Evolutionary conservation across 2,797 vertebrate species (phyloP).

Genomic region (Microcaecilia unicolor): DNA sequence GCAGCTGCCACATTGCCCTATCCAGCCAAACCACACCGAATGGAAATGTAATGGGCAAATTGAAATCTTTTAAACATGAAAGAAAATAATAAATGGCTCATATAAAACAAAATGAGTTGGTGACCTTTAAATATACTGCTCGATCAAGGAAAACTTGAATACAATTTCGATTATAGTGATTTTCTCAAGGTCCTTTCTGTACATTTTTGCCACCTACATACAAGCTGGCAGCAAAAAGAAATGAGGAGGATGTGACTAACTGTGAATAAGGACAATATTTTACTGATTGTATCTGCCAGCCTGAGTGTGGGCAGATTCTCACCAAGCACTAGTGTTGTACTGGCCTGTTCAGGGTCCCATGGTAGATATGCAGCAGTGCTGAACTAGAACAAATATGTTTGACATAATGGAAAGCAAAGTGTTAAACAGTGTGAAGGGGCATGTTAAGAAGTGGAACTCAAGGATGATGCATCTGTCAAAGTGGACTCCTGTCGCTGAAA

Average conservation of each 20-base stretch:
- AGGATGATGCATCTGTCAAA: too few relatives aligned
- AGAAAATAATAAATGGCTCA: constrained; percentile 57
- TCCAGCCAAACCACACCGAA: constrained; percentile 56
- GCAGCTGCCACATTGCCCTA: constrained; percentile 40
- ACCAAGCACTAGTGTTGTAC: too few relatives aligned
- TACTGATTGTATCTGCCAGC: too few relatives aligned
- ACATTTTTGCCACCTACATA: constrained; percentile 15
- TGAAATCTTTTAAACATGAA: constrained; percentile 32
- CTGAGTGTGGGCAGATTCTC: too few relatives aligned
- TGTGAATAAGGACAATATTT: background rate
- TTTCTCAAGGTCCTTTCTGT: too few relatives aligned
- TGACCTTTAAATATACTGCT: constrained; percentile 47
- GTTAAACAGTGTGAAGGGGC: too few relatives aligned
- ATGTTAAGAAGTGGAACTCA: too few relatives aligned
- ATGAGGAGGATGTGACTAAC: background rate
- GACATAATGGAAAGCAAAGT: too few relatives aligned
- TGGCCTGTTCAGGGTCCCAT: too few relatives aligned
- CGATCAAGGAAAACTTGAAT: constrained; percentile 24
- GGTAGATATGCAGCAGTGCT: too few relatives aligned
- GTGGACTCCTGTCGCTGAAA: too few relatives aligned
- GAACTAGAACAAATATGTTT: too few relatives aligned
- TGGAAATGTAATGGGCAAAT: constrained; percentile 56
- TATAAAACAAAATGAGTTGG: constrained; percentile 52
- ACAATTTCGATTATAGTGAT: constrained; percentile 18
- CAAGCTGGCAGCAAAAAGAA: constrained; percentile 3